Evolutionary conservation across 2,113 vertebrate genomes (phyloP).

Genomic region (Nycticryphes semicollaris): DNA sequence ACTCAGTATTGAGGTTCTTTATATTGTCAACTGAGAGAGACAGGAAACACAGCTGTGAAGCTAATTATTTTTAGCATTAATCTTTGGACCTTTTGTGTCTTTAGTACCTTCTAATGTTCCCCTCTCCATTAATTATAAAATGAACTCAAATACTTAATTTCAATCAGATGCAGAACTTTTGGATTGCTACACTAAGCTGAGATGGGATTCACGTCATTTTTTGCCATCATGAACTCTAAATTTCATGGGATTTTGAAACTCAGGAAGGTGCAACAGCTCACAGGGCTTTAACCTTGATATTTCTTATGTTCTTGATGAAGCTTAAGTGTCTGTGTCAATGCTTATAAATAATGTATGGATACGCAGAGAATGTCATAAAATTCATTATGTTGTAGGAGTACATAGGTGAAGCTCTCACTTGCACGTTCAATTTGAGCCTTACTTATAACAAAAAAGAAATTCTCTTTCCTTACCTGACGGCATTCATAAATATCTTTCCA

Average conservation of each 20-base stretch:
- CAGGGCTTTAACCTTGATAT: neutral
- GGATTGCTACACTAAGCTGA: neutral
- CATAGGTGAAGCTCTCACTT: neutral
- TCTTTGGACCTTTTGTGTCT: neutral
- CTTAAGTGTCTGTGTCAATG: neutral
- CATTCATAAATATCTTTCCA: neutral
- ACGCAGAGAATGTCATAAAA: neutral
- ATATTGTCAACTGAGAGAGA: neutral
- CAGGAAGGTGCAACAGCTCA: neutral
- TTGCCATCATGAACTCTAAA: neutral
- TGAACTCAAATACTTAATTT: neutral
- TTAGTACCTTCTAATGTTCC: neutral
- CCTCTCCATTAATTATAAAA: neutral
- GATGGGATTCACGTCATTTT: neutral
- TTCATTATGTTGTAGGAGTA: neutral
- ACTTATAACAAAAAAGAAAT: neutral
- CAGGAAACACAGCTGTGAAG: neutral
- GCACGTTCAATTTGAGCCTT: neutral
- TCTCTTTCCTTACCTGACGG: neutral
- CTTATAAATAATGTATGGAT: neutral
- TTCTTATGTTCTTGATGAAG: neutral
- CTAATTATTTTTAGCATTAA: neutral
- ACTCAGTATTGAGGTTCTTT: neutral
- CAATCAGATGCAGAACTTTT: neutral
- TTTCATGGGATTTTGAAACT: neutral